phyloP scores from a whole-genome alignment of 2,888 invertebrate genomes.

The Chrysomela aeneicollis region DNA sequence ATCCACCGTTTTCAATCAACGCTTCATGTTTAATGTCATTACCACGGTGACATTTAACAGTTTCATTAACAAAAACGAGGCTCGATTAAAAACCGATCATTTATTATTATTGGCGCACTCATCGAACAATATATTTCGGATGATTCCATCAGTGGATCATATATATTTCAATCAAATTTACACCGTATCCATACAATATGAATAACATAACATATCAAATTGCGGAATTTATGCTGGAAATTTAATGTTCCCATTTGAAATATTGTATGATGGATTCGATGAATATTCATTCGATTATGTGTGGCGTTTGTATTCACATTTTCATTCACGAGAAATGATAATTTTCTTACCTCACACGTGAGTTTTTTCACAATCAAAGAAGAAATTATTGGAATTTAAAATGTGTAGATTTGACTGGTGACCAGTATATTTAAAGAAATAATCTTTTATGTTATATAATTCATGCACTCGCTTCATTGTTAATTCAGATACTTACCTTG shows the following conservation, averaged over 20 bases:
- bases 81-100: constrained; percentile 46
- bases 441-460: no score
- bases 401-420: no score
- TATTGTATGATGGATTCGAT: neutral
- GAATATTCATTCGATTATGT: neutral
- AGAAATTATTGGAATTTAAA: no score
- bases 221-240: constrained; percentile 34
- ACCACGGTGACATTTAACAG: neutral
- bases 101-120: constrained; percentile 42
- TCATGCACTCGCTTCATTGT: no score
- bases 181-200: constrained; percentile 31
- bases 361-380: no score
- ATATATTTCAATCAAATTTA: constrained; percentile 40
- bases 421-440: no score
- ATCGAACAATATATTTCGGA: constrained; percentile 40
- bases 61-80: constrained; percentile 37
- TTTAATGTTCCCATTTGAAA: constrained; percentile 22
- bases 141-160: constrained; percentile 43
- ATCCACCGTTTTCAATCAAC: neutral
- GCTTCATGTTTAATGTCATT: neutral
- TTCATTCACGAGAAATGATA: neutral
- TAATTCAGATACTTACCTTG: no score
- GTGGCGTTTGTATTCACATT: neutral
- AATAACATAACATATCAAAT: constrained; percentile 30
- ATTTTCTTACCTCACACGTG: no score